Evolutionary conservation across 2,888 invertebrate genomes (phyloP), one percentile per base, ranked within the genome.

Genomic region (Pharmacophagus antenor): DNA sequence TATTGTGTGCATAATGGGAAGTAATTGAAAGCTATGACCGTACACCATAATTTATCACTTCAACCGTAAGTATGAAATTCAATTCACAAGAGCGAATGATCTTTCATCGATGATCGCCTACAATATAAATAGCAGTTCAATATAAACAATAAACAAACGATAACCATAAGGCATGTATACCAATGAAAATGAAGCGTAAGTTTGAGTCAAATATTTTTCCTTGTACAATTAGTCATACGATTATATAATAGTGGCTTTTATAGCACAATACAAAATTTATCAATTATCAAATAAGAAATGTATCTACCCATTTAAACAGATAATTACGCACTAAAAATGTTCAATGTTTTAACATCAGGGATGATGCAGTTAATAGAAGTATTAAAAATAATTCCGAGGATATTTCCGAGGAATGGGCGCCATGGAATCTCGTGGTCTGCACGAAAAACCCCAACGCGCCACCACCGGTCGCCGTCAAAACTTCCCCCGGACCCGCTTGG

Each of bases 401-500:
- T 0, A 62, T 70, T 8, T 65, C 75, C 6, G 89, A 89, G 55
- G 84, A 83, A 64, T 89, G 90, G 90, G 80, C 84, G 6, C 88
- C 89, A 0, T 89, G 90, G 90, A 76, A 69, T 48, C 64, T 85
- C 60, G 83, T 83, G 53, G 70, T 83, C 44, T 67, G 82, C 15
- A 76, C 75, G 22, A 86, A 82, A 64, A 88, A 81, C 64, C 79
- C 85, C 0, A 80, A 83, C 62, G 87, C 88, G 1, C 88, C 88
- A 2, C 80, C 89, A 4, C 89, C 90, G 0, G 88, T 89, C 37
- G 61, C 79, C 23, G 73, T 88, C 31, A 80, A 74, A 64, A 77
- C 82, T 4, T 63, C 81, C 0, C 80, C 84, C 0, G 89, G 89
- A 15, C 90, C 88, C 0, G 82, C 78, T 5, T 90, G 90, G 90